A percentile compares a stretch with the other conserved stretches of the same genome.
Conservation (phyloP, 1,140 invertebrate species). For the Tigriopus japonicus region DNA sequence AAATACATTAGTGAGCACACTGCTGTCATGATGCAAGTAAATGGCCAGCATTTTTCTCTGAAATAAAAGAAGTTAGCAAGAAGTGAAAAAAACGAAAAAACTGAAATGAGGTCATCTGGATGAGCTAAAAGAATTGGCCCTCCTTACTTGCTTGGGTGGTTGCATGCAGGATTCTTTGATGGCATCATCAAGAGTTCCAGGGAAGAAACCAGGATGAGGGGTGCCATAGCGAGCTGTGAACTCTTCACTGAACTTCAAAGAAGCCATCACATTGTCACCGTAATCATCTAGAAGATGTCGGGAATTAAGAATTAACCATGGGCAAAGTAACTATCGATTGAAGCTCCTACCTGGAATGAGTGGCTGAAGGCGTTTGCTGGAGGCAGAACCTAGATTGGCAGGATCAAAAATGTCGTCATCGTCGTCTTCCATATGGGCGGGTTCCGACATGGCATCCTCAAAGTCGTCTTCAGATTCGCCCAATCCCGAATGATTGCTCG, state of each 20-base stretch:
- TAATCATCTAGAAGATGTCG: constrained; percentile 65
- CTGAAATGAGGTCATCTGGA: too few species aligned
- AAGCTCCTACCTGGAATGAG: constrained; percentile 29
- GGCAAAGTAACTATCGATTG: too few species aligned
- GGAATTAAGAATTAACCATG: too few species aligned
- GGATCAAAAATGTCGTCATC: constrained; percentile 64
- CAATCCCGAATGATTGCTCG: too few species aligned
- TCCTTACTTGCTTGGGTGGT: constrained; percentile 8
- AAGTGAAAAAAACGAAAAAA: too few species aligned
- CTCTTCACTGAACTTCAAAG: constrained; percentile 62
- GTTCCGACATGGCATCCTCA: constrained; percentile 41
- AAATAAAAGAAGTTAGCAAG: constrained; percentile 21
- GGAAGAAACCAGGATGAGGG: constrained; percentile 68
- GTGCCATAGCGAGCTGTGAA: constrained; percentile 62
- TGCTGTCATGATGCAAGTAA: constrained; percentile 83
- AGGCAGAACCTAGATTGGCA: constrained; percentile 25
- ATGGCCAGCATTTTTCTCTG: constrained; percentile 76
- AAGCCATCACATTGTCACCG: constrained; percentile 64
- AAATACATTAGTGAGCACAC: constrained; percentile 83
- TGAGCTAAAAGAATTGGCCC: too few species aligned
- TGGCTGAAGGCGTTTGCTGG: constrained; percentile 47
- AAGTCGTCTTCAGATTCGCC: constrained; percentile 50
- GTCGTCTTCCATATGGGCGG: constrained; percentile 50
- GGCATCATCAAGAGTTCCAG: constrained; percentile 70
- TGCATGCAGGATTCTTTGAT: constrained; percentile 54